Evolutionary conservation across 2,888 invertebrate species (phyloP).

Genomic region (Tenthredo scrophulariae): DNA sequence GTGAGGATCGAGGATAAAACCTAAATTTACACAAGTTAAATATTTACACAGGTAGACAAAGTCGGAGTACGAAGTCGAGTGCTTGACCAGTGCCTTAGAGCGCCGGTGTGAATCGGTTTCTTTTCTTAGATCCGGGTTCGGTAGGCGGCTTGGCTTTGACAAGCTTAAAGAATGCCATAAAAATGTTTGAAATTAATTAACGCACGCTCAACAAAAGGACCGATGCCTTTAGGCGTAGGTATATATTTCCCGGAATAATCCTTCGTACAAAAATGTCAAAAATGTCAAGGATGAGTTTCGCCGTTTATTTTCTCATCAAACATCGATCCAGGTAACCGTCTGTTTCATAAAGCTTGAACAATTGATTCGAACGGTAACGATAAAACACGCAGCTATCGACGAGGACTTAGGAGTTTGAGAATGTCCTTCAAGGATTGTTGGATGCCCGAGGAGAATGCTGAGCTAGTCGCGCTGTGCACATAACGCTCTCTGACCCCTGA

Average conservation of each 20-base stretch:
- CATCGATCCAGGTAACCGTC: not conserved
- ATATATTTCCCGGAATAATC: not conserved
- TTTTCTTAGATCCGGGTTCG: not conserved
- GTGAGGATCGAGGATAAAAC: slow-evolving; percentile 18
- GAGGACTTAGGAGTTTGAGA: slow-evolving; percentile 31
- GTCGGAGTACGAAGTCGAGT: slow-evolving; percentile 14
- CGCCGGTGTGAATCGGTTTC: slow-evolving; percentile 39
- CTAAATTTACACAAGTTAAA: slow-evolving; percentile 46
- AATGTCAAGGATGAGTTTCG: not conserved
- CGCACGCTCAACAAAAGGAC: slow-evolving; percentile 13
- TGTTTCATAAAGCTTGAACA: not conserved
- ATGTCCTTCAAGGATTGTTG: slow-evolving; percentile 49
- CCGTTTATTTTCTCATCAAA: not conserved
- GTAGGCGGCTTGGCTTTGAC: slow-evolving; percentile 44
- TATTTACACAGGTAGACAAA: slow-evolving; percentile 40
- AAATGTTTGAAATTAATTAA: slow-evolving; percentile 52
- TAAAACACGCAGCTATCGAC: slow-evolving; percentile 15
- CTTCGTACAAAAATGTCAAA: not conserved
- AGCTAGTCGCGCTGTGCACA: slow-evolving; percentile 41
- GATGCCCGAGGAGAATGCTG: slow-evolving; percentile 35
- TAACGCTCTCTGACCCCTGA: slow-evolving; percentile 53
- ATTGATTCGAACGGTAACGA: not conserved
- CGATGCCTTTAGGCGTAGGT: not conserved
- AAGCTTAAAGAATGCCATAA: slow-evolving; percentile 41
- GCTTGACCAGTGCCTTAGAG: slow-evolving; percentile 46